These are phyloP conservation scores for Hydrotaea diabolus DNA, from an alignment of 2,888 invertebrate genomes.

Conservation along the genomic window DNA sequence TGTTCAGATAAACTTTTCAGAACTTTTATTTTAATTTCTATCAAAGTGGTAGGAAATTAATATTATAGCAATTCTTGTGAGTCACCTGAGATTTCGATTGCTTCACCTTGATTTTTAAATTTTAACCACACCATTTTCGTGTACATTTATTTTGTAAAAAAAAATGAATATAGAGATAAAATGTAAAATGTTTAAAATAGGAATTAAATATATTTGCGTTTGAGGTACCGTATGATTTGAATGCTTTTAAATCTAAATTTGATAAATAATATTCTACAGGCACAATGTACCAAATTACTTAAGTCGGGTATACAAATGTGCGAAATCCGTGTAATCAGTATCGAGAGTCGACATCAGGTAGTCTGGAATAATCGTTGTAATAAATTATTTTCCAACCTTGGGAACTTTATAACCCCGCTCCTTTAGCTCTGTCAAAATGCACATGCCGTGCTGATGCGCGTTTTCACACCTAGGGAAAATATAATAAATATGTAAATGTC, in stretches of 20 bases:
- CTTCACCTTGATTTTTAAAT: slow-evolving; percentile 9
- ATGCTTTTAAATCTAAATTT: slow-evolving; percentile 14
- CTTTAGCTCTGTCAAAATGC: slow-evolving; percentile 72
- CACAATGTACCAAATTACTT: too few relatives aligned
- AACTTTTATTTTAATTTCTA: too few relatives aligned
- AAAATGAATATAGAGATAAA: slow-evolving; percentile 3
- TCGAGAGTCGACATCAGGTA: slow-evolving; percentile 48
- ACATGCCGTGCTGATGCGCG: slow-evolving; percentile 73
- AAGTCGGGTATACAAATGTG: neutral
- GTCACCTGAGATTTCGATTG: too few relatives aligned
- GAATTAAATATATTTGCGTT: neutral
- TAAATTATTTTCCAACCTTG: slow-evolving; percentile 63
- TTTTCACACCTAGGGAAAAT: slow-evolving; percentile 71
- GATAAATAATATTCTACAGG: neutral
- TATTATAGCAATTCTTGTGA: too few relatives aligned
- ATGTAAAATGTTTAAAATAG: neutral
- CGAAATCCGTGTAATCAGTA: slow-evolving; percentile 11
- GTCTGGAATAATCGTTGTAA: slow-evolving; percentile 11
- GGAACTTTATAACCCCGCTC: slow-evolving; percentile 70
- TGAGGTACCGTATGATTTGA: slow-evolving; percentile 6
- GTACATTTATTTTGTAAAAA: slow-evolving; percentile 65
- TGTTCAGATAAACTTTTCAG: too few relatives aligned
- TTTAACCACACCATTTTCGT: slow-evolving; percentile 57
- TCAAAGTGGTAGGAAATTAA: too few relatives aligned
- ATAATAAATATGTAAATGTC: too few relatives aligned